Evolutionary conservation across 2,888 invertebrate species (phyloP), one percentile per base, ranked within the genome.

Genomic region (Clistopyga incitator): DNA sequence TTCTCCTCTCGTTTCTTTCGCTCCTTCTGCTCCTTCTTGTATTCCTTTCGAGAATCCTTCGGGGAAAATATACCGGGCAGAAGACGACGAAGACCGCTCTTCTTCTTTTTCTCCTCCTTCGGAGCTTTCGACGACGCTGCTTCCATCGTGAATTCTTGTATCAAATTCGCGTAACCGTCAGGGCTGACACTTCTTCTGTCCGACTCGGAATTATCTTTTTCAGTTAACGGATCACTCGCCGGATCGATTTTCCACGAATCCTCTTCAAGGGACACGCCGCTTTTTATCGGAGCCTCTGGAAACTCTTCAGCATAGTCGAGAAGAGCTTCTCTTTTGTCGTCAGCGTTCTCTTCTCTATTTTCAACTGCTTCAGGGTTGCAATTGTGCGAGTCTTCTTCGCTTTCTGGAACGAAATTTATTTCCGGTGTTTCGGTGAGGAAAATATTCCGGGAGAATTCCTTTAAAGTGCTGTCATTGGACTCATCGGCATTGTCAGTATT

Each of bases 21-120:
- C 11, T 91, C 91, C 65, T 91, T 90, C 15, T 89, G 86, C 34
- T 92, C 92, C 52, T 89, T 89, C 76, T 90, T 87, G 80, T 90
- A 90, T 0, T 92, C 92, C 61, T 92, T 92, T 2, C 92, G 89
- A 0, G 92, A 90, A 15, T 92, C 92, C 47, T 92, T 92, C 6
- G 92, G 92, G 3, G 92, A 92, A 80, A 92, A 92, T 56, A 92
- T 87, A 6, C 91, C 90, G 0, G 92, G 92, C 52, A 92, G 76
- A 0, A 92, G 86, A 15, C 92, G 88, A 3, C 92, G 89, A 0
- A 92, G 78, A 0, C 91, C 92, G 0, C 90, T 89, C 52, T 91
- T 92, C 68, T 91, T 92, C 71, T 91, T 90, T 47, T 93, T 93
- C 82, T 94, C 93, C 67, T 93, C 93, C 79, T 94, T 93, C 78